Evolutionary conservation across 2,888 invertebrate species (phyloP), one percentile per base, ranked within the genome.

Genomic region (Lepetodrilus schrolli): DNA sequence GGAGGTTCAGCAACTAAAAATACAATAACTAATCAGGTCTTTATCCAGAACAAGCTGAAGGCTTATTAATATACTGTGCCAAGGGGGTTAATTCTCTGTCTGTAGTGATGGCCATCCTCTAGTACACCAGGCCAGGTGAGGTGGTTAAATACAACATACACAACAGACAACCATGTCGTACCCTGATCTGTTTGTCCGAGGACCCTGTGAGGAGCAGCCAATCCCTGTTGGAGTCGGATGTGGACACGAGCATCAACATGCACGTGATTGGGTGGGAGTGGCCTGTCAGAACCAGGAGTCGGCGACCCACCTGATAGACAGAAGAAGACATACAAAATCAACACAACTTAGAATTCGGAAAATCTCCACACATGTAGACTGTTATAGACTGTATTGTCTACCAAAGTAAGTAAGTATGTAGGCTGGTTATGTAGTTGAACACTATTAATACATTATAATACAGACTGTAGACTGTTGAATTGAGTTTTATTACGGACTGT

Each of bases 141-240:
- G 1, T n/a, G n/a, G n/a, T n/a, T n/a, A n/a, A n/a, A n/a, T n/a
- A n/a, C n/a, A n/a, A n/a, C n/a, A n/a, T n/a, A n/a, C n/a, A n/a
- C n/a, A n/a, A n/a, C n/a, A n/a, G n/a, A n/a, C n/a, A n/a, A n/a
- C n/a, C n/a, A n/a, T 66, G 58, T 74, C 75, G 70, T 75, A 88
- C 87, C 81, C 83, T 80, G 20, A 88, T 86, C 38, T 85, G 86
- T 78, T 85, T 87, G 78, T 88, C 87, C 4, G 88, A 87, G n/a
- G 88, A 88, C 1, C 86, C 87, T 1, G 87, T 86, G 20, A 87
- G 76, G 1, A 87, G 80, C 17, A 79, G 38, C 38, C 74, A 74
- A 26, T 81, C 79, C 21, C 73, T 70, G 38, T 69, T 70, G 20
- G 77, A 66, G 37, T 83, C 81, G 70, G 80, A 77, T 47, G 73